Base-by-base conservation (phyloP, 2,888 invertebrate species). In the Spialia ferax region DNA sequence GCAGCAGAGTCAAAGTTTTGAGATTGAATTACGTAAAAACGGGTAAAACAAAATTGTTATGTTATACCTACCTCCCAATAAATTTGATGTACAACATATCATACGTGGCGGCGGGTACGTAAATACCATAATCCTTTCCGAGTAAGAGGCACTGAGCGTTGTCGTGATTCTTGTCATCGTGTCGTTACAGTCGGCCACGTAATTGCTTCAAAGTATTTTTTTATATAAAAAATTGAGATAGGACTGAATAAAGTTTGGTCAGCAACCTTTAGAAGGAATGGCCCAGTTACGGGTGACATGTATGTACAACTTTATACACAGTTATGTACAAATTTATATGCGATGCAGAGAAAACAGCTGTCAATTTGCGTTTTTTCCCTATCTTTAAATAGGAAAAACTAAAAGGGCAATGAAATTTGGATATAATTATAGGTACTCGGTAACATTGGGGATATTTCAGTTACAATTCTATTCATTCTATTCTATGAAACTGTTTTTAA, bases 81-180 rank as follows among this genome's bases (percentile, higher is more conserved):
- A 65, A 68, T 70, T 63, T 59, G 63, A 69, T 70, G 69, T 63
- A 62, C 63, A 70, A 61, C 54, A 66, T 56, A 66, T 66, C 66
- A 66, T 69, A 63, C 69, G 57, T 59, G 74, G 65, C 59, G 57
- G 23, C n/a, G 65, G 48, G 77, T 81, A 83, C 80, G 84, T 87
- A 87, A 88, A 88, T 88, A 84, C 81, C 84, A 80, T 90, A 89
- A 90, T 91, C 89, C 85, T 70, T 78, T 78, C 75, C 75, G 75
- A 74, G 79, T 81, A 83, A 83, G 82, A 84, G 82, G 80, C 81
- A 74, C 81, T 83, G 81, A 84, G 84, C 81, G 80, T 77, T 79
- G 81, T 77, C 82, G 81, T 83, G 87, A 85, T 85, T 85, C 85
- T 76, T 86, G 84, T 85, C 89, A 86, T 88, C 84, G 75, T 79